These are phyloP conservation scores for Psittacula derbiana DNA, from an alignment of 2,797 vertebrate species.

Conservation along the genomic window DNA sequence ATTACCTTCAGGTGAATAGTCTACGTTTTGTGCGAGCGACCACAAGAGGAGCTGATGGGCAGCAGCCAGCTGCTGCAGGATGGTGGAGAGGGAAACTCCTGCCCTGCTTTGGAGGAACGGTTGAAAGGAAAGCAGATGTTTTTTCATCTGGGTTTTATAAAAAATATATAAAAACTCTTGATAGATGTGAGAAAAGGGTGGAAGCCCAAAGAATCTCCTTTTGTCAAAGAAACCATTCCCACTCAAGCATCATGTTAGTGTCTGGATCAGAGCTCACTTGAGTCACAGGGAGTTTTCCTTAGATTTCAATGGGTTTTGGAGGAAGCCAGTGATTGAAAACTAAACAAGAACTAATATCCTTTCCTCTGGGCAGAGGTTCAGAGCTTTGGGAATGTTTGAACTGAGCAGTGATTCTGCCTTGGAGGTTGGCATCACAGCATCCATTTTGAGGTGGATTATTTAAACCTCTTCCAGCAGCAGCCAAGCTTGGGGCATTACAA, in stretches of 20 bases:
- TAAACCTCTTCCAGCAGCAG: background rate
- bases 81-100: background rate
- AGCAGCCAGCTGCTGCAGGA: rapidly evolving
- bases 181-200: background rate
- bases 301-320: background rate
- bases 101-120: background rate
- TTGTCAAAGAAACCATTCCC: background rate
- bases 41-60: background rate
- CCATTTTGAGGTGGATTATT: background rate
- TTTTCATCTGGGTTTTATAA: background rate
- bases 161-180: background rate
- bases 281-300: background rate
- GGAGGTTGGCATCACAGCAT: background rate
- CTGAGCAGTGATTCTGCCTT: background rate
- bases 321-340: background rate
- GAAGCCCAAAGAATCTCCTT: background rate
- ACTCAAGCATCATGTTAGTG: background rate
- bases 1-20: background rate
- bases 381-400: background rate
- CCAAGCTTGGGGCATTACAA: rapidly evolving
- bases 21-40: background rate
- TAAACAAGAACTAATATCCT: background rate
- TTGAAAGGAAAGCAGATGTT: background rate
- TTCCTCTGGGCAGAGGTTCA: background rate
- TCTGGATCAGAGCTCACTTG: background rate